Evolutionary conservation across 2,797 vertebrate species (phyloP).

Genomic region (Aphelocoma californica): DNA sequence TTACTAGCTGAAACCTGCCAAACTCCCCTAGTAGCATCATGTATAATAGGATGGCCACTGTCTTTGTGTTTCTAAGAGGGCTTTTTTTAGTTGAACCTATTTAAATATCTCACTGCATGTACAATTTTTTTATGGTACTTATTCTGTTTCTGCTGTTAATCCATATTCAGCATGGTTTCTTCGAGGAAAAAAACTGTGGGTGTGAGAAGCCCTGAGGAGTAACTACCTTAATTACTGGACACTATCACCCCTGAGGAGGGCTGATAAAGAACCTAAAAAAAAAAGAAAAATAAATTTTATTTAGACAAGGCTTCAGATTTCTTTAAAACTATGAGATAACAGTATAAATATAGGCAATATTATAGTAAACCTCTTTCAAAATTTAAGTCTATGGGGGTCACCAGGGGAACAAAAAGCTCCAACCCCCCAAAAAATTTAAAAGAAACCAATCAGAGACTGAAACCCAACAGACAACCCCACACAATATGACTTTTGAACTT

Average conservation of each 20-base stretch:
- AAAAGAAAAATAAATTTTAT: rapidly evolving
- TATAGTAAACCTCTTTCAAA: background rate
- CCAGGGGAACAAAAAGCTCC: background rate
- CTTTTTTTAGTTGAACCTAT: background rate
- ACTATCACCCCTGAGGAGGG: background rate
- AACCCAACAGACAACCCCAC: rapidly evolving
- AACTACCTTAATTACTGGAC: background rate
- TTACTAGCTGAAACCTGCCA: background rate
- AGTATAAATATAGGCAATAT: background rate
- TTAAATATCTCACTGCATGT: background rate
- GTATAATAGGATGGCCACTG: background rate
- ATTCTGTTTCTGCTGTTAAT: background rate
- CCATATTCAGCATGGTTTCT: background rate
- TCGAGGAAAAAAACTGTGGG: background rate
- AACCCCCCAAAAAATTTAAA: background rate
- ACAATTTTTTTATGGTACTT: background rate
- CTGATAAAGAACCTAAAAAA: background rate
- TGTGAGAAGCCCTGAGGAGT: background rate
- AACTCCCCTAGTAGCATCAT: background rate
- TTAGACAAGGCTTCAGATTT: background rate
- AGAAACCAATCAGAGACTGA: rapidly evolving
- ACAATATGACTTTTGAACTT: background rate
- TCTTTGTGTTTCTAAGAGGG: background rate
- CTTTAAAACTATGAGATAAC: background rate
- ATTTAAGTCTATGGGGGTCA: rapidly evolving